Evolutionary conservation across 2,888 invertebrate species (phyloP), one percentile per base, ranked within the genome.

Genomic region (Caenorhabditis becei): DNA sequence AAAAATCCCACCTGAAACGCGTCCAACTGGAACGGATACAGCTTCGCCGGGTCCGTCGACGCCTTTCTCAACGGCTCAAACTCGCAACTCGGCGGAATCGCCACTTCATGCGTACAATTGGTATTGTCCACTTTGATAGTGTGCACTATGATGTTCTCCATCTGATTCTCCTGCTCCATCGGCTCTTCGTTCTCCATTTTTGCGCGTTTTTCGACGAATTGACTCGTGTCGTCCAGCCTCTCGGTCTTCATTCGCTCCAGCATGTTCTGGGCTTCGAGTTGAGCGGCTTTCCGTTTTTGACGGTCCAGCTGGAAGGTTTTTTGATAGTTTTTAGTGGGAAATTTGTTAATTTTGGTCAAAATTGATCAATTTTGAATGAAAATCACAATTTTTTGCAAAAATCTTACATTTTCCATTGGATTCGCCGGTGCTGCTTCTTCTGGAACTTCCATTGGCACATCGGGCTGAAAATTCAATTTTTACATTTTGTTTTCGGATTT

Each of bases 1-100:
- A n/a, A n/a, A n/a, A n/a, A n/a, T n/a, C n/a, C n/a, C n/a, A 81
- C 81, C 67, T 82, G 99, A 92, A 99, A 99, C 0, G 97, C 95
- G 94, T 99, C 99, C 77, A 99, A 93, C 70, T 95, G 94, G 91
- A 99, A 99, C 80, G 95, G 94, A 91, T 97, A 99, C 80, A 95
- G 95, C 92, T 97, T 97, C 0, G 96, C 95, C 0, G 97, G 96
- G 86, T 94, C 94, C 93, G 93, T 94, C 92, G 18, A 7, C n/a
- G 16, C 93, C 91, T 89, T 8, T 69, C 89, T 86, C 65, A 94
- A 94, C 10, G 94, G 93, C 35, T 93, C 92, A 91, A 95, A 97
- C 67, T 95, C 94, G 85, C 95, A 94, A 83, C 95, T 95, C 0
- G 96, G 96, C 53, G 98, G 97, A 67, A 96, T 94, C 0, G 97